Evolutionary conservation across 2,113 vertebrate genomes (phyloP).

Genomic region (Pipa parva): DNA sequence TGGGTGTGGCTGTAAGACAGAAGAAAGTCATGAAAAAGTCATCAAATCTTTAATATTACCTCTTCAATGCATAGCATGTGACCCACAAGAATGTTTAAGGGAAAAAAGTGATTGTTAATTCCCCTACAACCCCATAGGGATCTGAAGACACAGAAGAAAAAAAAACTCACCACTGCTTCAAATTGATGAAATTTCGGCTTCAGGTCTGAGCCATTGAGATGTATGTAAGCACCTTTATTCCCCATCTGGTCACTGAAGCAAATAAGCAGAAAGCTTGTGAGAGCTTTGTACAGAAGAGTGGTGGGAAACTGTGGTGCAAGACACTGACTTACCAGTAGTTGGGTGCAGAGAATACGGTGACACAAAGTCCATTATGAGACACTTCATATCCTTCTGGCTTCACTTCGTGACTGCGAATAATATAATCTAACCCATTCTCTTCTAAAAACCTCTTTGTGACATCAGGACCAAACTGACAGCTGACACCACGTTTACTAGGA

Average conservation of each 20-base stretch:
- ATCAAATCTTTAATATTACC: too few species aligned
- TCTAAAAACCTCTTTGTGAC: constrained; percentile 85
- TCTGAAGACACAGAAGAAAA: too few species aligned
- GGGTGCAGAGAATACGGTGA: constrained; percentile 93
- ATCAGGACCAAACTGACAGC: constrained; percentile 91
- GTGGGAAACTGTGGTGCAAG: background rate
- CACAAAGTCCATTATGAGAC: constrained; percentile 86
- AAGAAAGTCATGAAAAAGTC: background rate
- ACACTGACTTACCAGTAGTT: constrained; percentile 83
- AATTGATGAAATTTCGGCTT: constrained; percentile 94
- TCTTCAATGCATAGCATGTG: too few species aligned
- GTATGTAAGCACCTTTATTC: constrained; percentile 93
- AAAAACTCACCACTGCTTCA: constrained; percentile 88
- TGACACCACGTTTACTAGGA: constrained; percentile 85
- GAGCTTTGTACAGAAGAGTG: too few species aligned
- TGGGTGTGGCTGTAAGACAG: constrained; percentile 79
- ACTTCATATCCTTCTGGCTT: constrained; percentile 91
- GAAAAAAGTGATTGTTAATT: accelerated
- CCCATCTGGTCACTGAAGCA: constrained; percentile 87
- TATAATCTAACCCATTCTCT: constrained; percentile 82
- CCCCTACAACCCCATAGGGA: too few species aligned
- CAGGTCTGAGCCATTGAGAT: constrained; percentile 86
- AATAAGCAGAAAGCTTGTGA: background rate
- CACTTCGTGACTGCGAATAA: constrained; percentile 91
- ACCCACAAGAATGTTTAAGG: too few species aligned